Percentiles rank a stretch among this genome's conserved stretches.
Evolutionary conservation across 2,888 invertebrate genomes (phyloP).

Genomic region (Dicyrtoma fusca): DNA sequence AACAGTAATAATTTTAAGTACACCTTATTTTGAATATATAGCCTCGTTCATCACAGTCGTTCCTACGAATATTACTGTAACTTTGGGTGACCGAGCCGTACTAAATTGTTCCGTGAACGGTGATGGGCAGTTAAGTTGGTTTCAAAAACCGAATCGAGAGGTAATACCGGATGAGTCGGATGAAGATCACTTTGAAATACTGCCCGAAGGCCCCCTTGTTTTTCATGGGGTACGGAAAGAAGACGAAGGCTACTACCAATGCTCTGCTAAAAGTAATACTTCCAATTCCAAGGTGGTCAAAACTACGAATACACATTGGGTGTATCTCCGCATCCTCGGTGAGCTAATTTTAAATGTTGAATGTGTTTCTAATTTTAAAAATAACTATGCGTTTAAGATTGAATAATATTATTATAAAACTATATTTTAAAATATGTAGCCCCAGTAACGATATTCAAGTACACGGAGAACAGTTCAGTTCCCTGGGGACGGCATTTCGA

Average conservation of each 20-base stretch:
- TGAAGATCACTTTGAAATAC: constrained; percentile 48
- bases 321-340: constrained; percentile 52
- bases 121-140: constrained; percentile 46
- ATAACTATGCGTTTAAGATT: too few relatives aligned
- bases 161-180: constrained; percentile 37
- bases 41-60: background rate
- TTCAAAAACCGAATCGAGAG: constrained; percentile 50
- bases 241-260: constrained; percentile 56
- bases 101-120: constrained; percentile 48
- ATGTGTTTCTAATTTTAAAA: too few relatives aligned
- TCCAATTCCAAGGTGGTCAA: constrained; percentile 41
- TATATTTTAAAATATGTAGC: constrained; percentile 43
- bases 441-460: constrained; percentile 51
- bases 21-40: background rate
- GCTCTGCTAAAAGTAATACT: constrained; percentile 51
- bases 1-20: background rate
- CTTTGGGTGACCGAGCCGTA: constrained; percentile 46
- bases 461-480: constrained; percentile 52
- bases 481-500: constrained; percentile 55
- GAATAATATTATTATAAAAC: too few relatives aligned
- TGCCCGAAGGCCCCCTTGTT: constrained; percentile 49
- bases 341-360: constrained; percentile 11
- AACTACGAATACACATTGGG: constrained; percentile 54
- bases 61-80: constrained; percentile 38
- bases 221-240: constrained; percentile 50